Evolutionary conservation across 1,140 invertebrate genomes (phyloP), one percentile per base, ranked within the genome.

Genomic region (Helicoverpa armigera): DNA sequence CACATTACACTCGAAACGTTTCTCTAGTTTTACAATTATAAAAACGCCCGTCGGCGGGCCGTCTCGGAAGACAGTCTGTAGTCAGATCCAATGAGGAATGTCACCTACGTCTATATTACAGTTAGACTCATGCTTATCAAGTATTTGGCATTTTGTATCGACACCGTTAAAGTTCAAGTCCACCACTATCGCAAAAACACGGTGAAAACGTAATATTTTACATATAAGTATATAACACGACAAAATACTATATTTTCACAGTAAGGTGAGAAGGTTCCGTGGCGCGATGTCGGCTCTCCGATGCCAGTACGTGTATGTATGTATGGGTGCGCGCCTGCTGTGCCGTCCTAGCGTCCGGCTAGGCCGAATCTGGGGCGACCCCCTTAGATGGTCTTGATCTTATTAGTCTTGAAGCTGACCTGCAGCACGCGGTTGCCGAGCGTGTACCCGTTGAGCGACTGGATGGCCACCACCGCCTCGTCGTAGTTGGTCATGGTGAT

Each of bases 401-500:
- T 98, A 96, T 98, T 98, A 91, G 98, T 99, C 96, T 99, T 99
- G 96, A 99, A 99, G 94, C 98, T 99, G 90, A 99, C 99, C 96
- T 99, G 99, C 88, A 99, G 97, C 82, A 99, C 98, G 75, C 99
- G 97, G 95, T 99, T 99, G 89, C 98, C 99, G 85, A 99, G 96
- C 83, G 98, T 99, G 95, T 99, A 99, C 72, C 99, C 99, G 95
- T 99, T 99, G 79, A 99, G 96, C 82, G 98, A 98, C 95, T 99
- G 98, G 88, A 99, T 99, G 74, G 99, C 99, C 81, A 99, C 97
- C 31, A 99, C 97, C 13, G 99, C 99, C 93, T 99, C 99, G 94
- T 99, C 99, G 95, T 99, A 99, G 95, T 99, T 99, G 88, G 98
- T 99, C 99, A 99, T 99, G 75, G 99, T 99, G 80, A 99, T 99